Base-by-base conservation (phyloP, 2,797 vertebrate genomes). In the Adrianichthys oophorus region DNA sequence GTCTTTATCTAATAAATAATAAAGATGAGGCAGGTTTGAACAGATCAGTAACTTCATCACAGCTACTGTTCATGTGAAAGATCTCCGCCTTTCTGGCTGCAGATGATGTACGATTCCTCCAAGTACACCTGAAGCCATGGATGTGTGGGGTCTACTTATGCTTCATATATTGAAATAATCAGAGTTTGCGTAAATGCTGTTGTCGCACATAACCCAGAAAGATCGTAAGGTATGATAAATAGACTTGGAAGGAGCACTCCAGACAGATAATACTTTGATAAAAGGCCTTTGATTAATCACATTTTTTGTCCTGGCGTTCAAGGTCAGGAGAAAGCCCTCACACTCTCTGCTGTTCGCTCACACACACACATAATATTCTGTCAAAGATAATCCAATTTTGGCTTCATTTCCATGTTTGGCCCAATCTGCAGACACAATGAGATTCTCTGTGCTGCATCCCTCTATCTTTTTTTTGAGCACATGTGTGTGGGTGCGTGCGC, bases 231-330 rank as follows among this genome's bases (percentile, higher is more conserved):
- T 77, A 74, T 80, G 79, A 86, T 82, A 68, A 84, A 87, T 79
- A 79, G 70, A 62, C 75, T 87, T 55, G 74, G 60, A 80, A 72
- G 77, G 79, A 59, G 72, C 83, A 67, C 66, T 85, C 19, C 81
- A 83, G 83, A 88, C 72, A 80, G 80, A 91, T 89, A 87, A 88
- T 86, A 74, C 87, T 91, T 90, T 88, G 59, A 82, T 84, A 76
- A 85, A 82, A 87, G 76, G 82, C 78, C 80, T 81, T 82, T 88
- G 84, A 91, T 90, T 90, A 89, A 90, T 90, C 78, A 74, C 53
- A 47, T 63, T 76, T 70, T 60, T 80, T 76, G 79, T 37, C 32
- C 62, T 80, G 68, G 76, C 78, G 57, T 68, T 86, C 89, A 89
- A 92, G 90, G 90, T 91, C 88, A 90, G 73, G 56, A 59, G 55